Conservation (phyloP, 2,113 vertebrate species). For the Cyprinodon brontotheroides region DNA sequence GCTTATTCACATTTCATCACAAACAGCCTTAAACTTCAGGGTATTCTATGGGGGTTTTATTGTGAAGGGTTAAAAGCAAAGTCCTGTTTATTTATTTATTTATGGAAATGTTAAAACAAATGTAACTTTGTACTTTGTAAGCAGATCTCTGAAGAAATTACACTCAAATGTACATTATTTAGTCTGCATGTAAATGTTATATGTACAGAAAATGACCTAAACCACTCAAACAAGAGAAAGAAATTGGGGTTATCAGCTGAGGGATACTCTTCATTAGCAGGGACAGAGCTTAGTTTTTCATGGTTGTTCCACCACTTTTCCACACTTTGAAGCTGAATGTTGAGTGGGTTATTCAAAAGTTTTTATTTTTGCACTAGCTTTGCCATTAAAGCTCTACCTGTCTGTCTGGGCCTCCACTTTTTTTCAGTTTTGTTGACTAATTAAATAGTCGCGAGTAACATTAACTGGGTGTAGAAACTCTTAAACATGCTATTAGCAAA, state of each 20-base stretch:
- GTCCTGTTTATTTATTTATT: not conserved
- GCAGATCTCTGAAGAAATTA: not conserved
- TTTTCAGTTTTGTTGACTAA: too few relatives aligned
- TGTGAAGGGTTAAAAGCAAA: not conserved
- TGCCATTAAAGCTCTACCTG: too few relatives aligned
- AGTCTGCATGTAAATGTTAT: not conserved
- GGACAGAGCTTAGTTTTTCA: too few relatives aligned
- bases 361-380: too few relatives aligned
- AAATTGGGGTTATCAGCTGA: not conserved
- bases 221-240: not conserved
- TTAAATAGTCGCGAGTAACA: too few relatives aligned
- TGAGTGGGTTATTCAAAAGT: too few relatives aligned
- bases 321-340: too few relatives aligned
- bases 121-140: not conserved
- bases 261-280: not conserved
- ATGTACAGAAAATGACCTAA: not conserved
- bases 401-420: too few relatives aligned
- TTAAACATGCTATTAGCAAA: too few relatives aligned
- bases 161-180: not conserved
- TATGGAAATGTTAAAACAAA: not conserved
- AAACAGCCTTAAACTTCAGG: not conserved
- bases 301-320: too few relatives aligned
- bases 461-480: too few relatives aligned
- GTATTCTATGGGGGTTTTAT: not conserved
- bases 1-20: not conserved